These are phyloP conservation scores for Drosophila seclusa DNA, from an alignment of 2,888 invertebrate species.

Conservation along the genomic window DNA sequence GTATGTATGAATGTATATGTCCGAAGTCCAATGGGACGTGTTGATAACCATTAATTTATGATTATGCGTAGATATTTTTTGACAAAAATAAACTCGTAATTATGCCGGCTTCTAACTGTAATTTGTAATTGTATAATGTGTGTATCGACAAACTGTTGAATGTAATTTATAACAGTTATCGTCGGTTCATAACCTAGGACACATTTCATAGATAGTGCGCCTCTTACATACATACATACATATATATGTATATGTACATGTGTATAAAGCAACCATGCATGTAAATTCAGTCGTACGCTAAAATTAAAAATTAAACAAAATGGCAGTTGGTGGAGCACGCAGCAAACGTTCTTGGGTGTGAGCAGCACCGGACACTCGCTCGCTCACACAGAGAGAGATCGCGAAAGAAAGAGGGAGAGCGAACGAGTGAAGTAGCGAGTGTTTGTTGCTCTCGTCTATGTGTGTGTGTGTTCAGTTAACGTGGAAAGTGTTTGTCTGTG, in stretches of 20 bases:
- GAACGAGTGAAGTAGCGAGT: constrained; percentile 63
- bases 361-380: constrained; percentile 61
- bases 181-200: constrained; percentile 60
- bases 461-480: constrained; percentile 51
- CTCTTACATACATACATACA: constrained; percentile 28
- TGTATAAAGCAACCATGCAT: constrained; percentile 51
- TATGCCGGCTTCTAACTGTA: constrained; percentile 41
- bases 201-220: constrained; percentile 42
- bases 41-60: constrained; percentile 62
- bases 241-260: background rate
- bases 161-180: constrained; percentile 11
- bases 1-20: constrained; percentile 39
- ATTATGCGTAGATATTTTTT: constrained; percentile 45
- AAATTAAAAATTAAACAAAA: constrained; percentile 81
- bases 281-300: constrained; percentile 61
- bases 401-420: constrained; percentile 33
- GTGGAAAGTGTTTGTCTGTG: constrained; percentile 58
- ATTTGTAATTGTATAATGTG: constrained; percentile 5
- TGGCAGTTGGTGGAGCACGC: constrained; percentile 81
- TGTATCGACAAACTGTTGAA: constrained; percentile 33
- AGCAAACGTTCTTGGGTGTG: constrained; percentile 66
- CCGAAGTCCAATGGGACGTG: constrained; percentile 61
- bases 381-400: constrained; percentile 40
- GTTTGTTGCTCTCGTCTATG: constrained; percentile 30
- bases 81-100: constrained; percentile 13